Conservation (phyloP, 2,888 invertebrate genomes). For the Drosophila merina region DNA sequence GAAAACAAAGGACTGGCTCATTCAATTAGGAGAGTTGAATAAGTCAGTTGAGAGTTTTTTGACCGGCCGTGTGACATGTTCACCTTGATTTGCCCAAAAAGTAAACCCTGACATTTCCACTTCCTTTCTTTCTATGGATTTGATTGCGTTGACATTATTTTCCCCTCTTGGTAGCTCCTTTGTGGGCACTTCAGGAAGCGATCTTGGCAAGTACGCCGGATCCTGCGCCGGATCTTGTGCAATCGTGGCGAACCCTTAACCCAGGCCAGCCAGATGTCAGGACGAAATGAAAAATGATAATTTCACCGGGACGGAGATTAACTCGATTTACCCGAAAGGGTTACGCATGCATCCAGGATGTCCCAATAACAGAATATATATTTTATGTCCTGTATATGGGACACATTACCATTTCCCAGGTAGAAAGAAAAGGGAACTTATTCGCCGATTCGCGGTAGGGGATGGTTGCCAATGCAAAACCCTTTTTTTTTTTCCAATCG, state of each 20-base stretch:
- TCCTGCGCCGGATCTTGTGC: background rate
- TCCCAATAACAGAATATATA: slow-evolving; percentile 66
- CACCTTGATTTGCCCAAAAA: slow-evolving; percentile 47
- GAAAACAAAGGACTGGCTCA: slow-evolving; percentile 44
- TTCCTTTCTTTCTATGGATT: background rate
- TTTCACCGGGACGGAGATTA: slow-evolving; percentile 58
- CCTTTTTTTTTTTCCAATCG: slow-evolving; percentile 1
- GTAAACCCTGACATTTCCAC: slow-evolving; percentile 20
- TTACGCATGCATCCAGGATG: slow-evolving; percentile 61
- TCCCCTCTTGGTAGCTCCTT: slow-evolving; percentile 14
- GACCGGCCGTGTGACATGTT: slow-evolving; percentile 51
- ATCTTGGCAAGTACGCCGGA: slow-evolving; percentile 15
- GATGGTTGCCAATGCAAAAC: slow-evolving; percentile 1
- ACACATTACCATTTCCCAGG: slow-evolving; percentile 50
- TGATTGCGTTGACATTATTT: slow-evolving; percentile 37
- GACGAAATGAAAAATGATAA: slow-evolving; percentile 78
- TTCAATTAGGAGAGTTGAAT: slow-evolving; percentile 65
- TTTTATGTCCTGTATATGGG: slow-evolving; percentile 38
- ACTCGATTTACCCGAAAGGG: slow-evolving; percentile 72
- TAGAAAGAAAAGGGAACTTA: slow-evolving; percentile 35
- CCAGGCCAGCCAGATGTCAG: slow-evolving; percentile 38
- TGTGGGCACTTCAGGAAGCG: slow-evolving; percentile 37
- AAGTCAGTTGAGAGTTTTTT: slow-evolving; percentile 45
- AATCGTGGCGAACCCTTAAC: slow-evolving; percentile 12
- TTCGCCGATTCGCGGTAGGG: slow-evolving; percentile 7